Evolutionary conservation across 2,888 invertebrate species (phyloP), one percentile per base, ranked within the genome.

Genomic region (Eupithecia vulgata): DNA sequence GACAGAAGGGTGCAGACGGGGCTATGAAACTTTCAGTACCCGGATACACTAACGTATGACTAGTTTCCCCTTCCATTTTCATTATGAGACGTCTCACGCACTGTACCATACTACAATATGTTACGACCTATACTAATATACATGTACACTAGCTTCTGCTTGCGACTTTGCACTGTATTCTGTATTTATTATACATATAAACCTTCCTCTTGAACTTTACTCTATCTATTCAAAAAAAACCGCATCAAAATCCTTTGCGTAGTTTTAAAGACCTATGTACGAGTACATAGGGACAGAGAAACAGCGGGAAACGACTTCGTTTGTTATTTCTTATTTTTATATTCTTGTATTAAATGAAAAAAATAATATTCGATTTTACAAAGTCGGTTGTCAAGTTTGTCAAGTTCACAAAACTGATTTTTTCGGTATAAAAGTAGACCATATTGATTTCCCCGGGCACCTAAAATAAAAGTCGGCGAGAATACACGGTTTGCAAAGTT

Each of bases 1-100:
- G 81, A 78, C 73, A 40, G 64, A 68, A 78, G 74, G 83, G 85
- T 78, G 83, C 81, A 85, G 87, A 85, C 86, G 83, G 87, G 87
- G 86, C 85, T 84, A 87, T 90, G 86, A 88, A 90, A 90, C 84
- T 90, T 91, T 90, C 88, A 90, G 80, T 82, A 82, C 82, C 82
- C 80, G 82, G 83, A 82, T 82, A 79, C 75, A 78, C 79, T 81
- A 81, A 83, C 81, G 82, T 85, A 86, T 83, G 82, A 76, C 78
- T 81, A 80, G 83, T 83, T 84, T 40, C 13, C 65, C 65, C 65
- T 65, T 40, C 65, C 25, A 37, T 64, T 34, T 37, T 21, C 65
- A 65, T 37, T 65, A 65, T 21, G 40, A 65, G 65, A 65, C 15
- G 21, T 34, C 34, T 13, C 61, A 34, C 34, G 61, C 25, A 30